Evolutionary conservation across 2,888 invertebrate species (phyloP).

Genomic region (Erebia palarica): DNA sequence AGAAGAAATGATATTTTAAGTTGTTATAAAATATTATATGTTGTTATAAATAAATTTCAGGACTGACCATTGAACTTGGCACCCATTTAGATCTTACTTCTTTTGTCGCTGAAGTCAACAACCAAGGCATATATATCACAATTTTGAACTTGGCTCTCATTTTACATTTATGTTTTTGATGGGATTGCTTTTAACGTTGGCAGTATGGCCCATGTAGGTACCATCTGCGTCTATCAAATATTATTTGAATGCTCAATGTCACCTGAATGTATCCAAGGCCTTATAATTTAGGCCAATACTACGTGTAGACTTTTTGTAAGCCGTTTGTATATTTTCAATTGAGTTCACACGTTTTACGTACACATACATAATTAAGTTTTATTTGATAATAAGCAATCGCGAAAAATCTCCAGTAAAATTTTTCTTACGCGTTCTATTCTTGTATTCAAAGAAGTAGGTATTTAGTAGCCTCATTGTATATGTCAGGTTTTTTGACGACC

Average conservation of each 20-base stretch:
- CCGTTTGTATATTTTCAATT: constrained; percentile 24
- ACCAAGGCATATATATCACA: too few species aligned
- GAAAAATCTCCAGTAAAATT: constrained; percentile 1
- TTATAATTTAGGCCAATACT: constrained; percentile 7
- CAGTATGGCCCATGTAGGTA: too few species aligned
- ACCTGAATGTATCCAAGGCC: neutral
- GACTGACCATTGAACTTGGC: too few species aligned
- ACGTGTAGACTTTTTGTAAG: constrained; percentile 21
- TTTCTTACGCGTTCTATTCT: constrained; percentile 15
- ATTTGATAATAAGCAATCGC: constrained; percentile 22
- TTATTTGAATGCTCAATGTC: constrained; percentile 1
- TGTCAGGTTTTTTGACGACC: too few species aligned
- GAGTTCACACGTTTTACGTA: constrained; percentile 29
- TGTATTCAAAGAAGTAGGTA: neutral
- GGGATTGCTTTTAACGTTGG: too few species aligned
- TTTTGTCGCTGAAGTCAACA: too few species aligned
- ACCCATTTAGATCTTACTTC: too few species aligned
- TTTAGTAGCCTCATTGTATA: neutral
- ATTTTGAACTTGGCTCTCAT: too few species aligned
- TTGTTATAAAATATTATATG: too few species aligned
- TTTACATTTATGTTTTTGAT: too few species aligned
- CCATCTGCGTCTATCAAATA: neutral
- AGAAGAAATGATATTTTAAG: too few species aligned
- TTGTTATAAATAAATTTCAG: too few species aligned
- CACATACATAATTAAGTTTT: neutral